Base-by-base conservation (phyloP, 1,140 invertebrate species). In the Drosophila bifasciata region DNA sequence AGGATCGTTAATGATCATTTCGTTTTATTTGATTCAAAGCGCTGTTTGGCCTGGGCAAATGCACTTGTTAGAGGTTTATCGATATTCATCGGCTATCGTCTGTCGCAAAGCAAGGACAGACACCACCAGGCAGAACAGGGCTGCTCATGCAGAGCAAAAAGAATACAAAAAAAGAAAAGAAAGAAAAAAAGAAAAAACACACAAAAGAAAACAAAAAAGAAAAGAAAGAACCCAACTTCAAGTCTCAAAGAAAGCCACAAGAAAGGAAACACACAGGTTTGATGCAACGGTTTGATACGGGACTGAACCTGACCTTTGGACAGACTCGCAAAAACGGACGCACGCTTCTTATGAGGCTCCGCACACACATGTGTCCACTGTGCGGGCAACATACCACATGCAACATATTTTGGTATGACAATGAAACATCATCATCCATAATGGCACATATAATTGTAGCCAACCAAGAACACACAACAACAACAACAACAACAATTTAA, bases 1-100 rank as follows among this genome's bases (percentile, higher is more conserved):
- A 13, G 11, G 32, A 36, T 36, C 32, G 13, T 36, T 36, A 13
- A 4, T 5, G 32, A 36, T 36, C 32, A 13, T 36, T 36, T 11
- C 8, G 32, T 4, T 13, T 21, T 21, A 21, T 21, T 21, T 13
- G 4, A 36, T 45, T 9, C n/a, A 16, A 45, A 11, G 9, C 53
- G 17, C 44, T 13, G 13, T 36, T n/a, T 68, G 66, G 68, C 6
- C 53, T 17, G 55, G 58, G 73, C 76, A 85, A 85, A 72, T 32
- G 79, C 72, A 72, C 32, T 61, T 44, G 32, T 25, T 11, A 23
- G 7, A 3, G 9, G 3, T 46, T n/a, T 6, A n/a, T 36, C 19
- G 11, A 13, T 36, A 36, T 4, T 13, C 11, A 36, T 13, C 32
- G 11, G 32, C 32, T 36, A 4, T 4, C 13, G 11, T 36, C 44